phyloP scores from a whole-genome alignment of 2,113 vertebrate genomes.

The Strix uralensis region DNA sequence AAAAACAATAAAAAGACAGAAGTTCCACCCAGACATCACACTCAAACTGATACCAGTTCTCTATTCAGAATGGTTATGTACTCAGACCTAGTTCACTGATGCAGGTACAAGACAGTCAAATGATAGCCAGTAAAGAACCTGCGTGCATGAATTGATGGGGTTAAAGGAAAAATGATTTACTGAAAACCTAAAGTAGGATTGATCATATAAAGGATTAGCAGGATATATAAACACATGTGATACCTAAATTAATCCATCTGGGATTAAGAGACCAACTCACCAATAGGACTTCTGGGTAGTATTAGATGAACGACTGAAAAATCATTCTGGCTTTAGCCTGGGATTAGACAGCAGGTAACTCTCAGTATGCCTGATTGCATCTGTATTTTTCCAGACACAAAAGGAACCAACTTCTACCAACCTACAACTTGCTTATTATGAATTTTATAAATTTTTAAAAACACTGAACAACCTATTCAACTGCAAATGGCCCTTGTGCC shows the following conservation, averaged over 20 bases:
- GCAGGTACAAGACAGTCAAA: not conserved
- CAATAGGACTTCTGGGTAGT: not conserved
- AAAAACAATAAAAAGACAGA: not conserved
- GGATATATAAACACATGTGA: not conserved
- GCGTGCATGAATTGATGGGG: not conserved
- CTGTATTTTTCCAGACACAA: not conserved
- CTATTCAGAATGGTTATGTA: accelerated
- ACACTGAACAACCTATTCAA: not conserved
- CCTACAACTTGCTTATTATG: not conserved
- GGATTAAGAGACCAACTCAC: not conserved
- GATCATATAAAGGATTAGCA: not conserved
- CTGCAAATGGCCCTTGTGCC: not conserved
- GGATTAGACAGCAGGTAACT: not conserved
- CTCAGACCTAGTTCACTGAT: not conserved
- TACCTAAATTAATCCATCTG: not conserved
- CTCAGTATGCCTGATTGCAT: not conserved
- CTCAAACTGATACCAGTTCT: not conserved
- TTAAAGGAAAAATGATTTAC: not conserved
- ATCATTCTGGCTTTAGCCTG: not conserved
- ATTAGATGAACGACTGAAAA: not conserved
- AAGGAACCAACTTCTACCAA: not conserved
- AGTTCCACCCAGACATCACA: not conserved
- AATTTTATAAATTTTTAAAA: not conserved
- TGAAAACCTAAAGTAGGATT: not conserved
- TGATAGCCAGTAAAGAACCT: not conserved